Percentiles rank a stretch among this genome's conserved stretches.
Evolutionary conservation across 2,888 invertebrate genomes (phyloP).

Genomic region (Dryadula phaetusa): DNA sequence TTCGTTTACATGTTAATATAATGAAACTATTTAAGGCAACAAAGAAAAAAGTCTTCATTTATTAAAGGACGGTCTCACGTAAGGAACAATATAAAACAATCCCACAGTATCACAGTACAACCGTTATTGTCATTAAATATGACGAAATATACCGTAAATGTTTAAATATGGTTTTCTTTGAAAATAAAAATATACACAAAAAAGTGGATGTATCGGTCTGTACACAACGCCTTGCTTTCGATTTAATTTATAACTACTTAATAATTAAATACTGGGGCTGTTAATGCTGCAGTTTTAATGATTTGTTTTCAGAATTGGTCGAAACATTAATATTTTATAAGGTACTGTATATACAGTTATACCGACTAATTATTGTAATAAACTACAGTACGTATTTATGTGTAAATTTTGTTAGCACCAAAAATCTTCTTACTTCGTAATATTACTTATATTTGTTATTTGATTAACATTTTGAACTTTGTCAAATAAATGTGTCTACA

Average conservation of each 20-base stretch:
- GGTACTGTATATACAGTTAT: too few relatives aligned
- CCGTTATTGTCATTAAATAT: slow-evolving; percentile 17
- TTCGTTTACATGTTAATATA: too few relatives aligned
- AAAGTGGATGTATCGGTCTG: background rate
- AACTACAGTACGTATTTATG: too few relatives aligned
- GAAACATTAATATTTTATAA: background rate
- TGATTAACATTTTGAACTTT: too few relatives aligned
- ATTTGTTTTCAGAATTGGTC: background rate
- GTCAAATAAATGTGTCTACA: too few relatives aligned
- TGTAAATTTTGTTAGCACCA: too few relatives aligned
- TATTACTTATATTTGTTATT: too few relatives aligned
- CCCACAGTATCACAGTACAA: background rate
- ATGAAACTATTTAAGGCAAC: too few relatives aligned
- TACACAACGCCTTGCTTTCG: background rate
- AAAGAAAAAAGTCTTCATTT: background rate
- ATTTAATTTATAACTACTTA: background rate
- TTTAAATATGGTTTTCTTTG: background rate
- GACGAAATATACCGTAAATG: slow-evolving; percentile 2
- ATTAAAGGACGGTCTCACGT: background rate
- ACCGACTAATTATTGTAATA: too few relatives aligned
- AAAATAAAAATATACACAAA: background rate
- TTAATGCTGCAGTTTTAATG: background rate
- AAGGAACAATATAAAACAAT: slow-evolving; percentile 4
- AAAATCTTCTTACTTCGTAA: too few relatives aligned
- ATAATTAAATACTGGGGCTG: background rate